Evolutionary conservation across 2,888 invertebrate genomes (phyloP).

Genomic region (Melipona beecheii): DNA sequence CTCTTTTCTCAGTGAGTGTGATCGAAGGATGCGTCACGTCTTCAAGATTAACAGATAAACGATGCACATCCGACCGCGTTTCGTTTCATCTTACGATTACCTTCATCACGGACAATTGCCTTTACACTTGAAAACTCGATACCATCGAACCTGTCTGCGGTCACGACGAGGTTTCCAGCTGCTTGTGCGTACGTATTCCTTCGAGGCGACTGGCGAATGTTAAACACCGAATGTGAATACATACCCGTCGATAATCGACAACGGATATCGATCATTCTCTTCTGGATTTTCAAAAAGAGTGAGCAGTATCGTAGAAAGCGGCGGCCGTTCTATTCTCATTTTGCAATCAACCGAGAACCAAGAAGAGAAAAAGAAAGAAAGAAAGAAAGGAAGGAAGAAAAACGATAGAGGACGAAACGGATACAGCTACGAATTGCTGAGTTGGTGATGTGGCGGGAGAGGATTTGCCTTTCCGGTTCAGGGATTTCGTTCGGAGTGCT

Average conservation of each 20-base stretch:
- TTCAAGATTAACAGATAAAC: background rate
- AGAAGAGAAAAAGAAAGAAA: background rate
- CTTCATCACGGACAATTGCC: background rate
- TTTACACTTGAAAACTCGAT: too few relatives aligned
- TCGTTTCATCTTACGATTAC: background rate
- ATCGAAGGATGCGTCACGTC: constrained; percentile 38
- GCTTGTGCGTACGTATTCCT: background rate
- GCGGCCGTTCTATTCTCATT: constrained; percentile 45
- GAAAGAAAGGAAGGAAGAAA: background rate
- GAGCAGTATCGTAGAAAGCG: constrained; percentile 35
- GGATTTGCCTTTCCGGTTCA: constrained; percentile 79
- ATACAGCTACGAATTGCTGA: constrained; percentile 62
- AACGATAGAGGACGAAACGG: constrained; percentile 39
- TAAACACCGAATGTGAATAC: too few relatives aligned
- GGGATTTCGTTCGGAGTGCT: constrained; percentile 76
- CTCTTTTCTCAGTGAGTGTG: constrained; percentile 12
- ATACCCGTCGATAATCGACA: background rate
- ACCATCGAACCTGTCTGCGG: background rate
- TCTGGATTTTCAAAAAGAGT: constrained; percentile 37
- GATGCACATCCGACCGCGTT: background rate
- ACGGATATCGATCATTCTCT: constrained; percentile 52
- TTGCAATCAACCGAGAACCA: constrained; percentile 48
- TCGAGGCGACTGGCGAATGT: background rate
- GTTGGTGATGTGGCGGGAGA: constrained; percentile 65
- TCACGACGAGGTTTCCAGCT: background rate